A percentile compares a stretch with the other conserved stretches of the same genome.
Evolutionary conservation across 2,797 vertebrate genomes (phyloP).

Genomic region (Synaphobranchus kaupii): DNA sequence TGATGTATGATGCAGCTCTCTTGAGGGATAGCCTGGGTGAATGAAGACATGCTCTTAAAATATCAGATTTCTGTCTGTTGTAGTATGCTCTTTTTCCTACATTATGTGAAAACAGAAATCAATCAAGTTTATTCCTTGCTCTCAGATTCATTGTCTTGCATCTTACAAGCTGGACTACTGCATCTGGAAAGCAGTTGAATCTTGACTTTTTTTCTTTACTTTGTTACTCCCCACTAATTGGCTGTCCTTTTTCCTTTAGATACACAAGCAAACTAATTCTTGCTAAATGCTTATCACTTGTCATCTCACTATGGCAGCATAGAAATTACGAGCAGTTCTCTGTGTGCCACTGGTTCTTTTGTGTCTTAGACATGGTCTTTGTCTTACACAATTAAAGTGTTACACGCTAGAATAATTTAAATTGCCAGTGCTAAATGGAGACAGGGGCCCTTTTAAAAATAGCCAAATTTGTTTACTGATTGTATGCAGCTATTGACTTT

Average conservation of each 20-base stretch:
- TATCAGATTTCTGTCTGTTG: constrained; percentile 22
- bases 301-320: constrained; percentile 79
- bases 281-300: constrained; percentile 84
- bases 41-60: constrained; percentile 25
- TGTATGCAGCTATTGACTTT: constrained; percentile 84
- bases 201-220: constrained; percentile 50
- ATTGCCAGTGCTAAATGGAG: constrained; percentile 85
- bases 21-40: constrained; percentile 12
- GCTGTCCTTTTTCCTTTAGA: constrained; percentile 71
- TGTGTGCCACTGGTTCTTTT: constrained; percentile 83
- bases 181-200: constrained; percentile 16
- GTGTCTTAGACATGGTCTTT: constrained; percentile 89
- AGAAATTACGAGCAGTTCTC: constrained; percentile 85
- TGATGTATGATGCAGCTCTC: constrained; percentile 19
- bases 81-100: constrained; percentile 3
- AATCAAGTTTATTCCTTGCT: constrained; percentile 5
- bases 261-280: constrained; percentile 71
- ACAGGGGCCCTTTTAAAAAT: constrained; percentile 78
- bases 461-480: constrained; percentile 90
- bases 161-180: not conserved
- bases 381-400: constrained; percentile 95
- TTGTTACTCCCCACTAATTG: constrained; percentile 73
- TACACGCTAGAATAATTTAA: constrained; percentile 95
- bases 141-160: not conserved
- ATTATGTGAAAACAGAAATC: constrained; percentile 12